Evolutionary conservation across 2,797 vertebrate species (phyloP).

Genomic region (Salmo trutta): DNA sequence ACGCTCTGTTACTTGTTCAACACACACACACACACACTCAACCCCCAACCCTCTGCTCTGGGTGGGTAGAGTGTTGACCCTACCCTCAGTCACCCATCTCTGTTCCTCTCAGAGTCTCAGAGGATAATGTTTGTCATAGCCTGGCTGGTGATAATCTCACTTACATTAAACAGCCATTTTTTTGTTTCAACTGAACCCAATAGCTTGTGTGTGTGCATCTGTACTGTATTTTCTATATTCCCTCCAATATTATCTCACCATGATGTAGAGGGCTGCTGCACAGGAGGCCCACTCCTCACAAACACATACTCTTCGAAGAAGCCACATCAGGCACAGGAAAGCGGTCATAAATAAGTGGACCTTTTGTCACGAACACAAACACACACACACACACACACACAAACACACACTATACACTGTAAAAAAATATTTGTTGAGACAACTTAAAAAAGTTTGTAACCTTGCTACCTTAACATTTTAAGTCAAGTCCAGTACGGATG

Average conservation of each 20-base stretch:
- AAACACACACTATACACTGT: too few relatives aligned
- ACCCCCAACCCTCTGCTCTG: slow-evolving; percentile 16
- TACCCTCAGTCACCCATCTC: background rate
- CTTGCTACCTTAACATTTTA: too few relatives aligned
- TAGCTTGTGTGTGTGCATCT: background rate
- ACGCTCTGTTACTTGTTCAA: slow-evolving; percentile 75
- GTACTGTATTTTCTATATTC: slow-evolving; percentile 46
- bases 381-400: slow-evolving; percentile 29
- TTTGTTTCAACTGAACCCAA: too few relatives aligned
- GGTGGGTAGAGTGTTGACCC: slow-evolving; percentile 5
- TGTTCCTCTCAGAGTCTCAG: background rate
- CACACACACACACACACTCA: slow-evolving; percentile 38
- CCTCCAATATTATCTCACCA: slow-evolving; percentile 55
- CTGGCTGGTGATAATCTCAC: background rate
- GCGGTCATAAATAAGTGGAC: slow-evolving; percentile 55
- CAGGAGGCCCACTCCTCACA: background rate
- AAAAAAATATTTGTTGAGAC: too few relatives aligned
- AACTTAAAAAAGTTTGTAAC: too few relatives aligned
- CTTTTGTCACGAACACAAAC: slow-evolving; percentile 56
- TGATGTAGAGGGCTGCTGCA: slow-evolving; percentile 49
- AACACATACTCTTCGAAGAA: slow-evolving; percentile 65
- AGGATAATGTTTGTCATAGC: background rate
- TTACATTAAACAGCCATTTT: background rate
- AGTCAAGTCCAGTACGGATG: too few relatives aligned
- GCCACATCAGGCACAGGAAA: slow-evolving; percentile 46